phyloP scores from a whole-genome alignment of 2,888 invertebrate genomes.

The Thereva unica region DNA sequence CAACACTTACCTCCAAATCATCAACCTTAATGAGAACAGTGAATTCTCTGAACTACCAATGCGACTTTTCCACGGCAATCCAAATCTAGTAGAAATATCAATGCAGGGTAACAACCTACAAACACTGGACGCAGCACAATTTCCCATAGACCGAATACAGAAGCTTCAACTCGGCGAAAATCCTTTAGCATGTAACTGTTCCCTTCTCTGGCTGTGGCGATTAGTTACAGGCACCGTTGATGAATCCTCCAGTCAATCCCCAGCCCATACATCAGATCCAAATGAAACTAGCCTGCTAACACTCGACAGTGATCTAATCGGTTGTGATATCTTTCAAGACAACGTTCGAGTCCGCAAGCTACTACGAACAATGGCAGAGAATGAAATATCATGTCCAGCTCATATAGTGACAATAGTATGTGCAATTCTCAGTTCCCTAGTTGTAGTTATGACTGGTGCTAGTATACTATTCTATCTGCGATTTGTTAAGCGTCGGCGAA shows the following conservation, averaged over 20 bases:
- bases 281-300: slow-evolving; percentile 43
- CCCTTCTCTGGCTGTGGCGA: slow-evolving; percentile 84
- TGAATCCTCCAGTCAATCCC: slow-evolving; percentile 39
- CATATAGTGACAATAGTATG: slow-evolving; percentile 59
- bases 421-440: slow-evolving; percentile 54
- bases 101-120: slow-evolving; percentile 76
- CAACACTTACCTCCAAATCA: slow-evolving; percentile 78
- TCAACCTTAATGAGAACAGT: slow-evolving; percentile 78
- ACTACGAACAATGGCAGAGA: slow-evolving; percentile 54
- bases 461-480: slow-evolving; percentile 56
- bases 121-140: slow-evolving; percentile 77
- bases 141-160: slow-evolving; percentile 78
- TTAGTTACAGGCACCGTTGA: slow-evolving; percentile 60
- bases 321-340: slow-evolving; percentile 56
- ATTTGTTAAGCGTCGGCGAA: slow-evolving; percentile 55
- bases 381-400: slow-evolving; percentile 58
- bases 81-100: slow-evolving; percentile 74
- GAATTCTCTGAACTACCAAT: slow-evolving; percentile 75
- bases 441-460: slow-evolving; percentile 55
- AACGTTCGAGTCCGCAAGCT: slow-evolving; percentile 50
- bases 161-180: slow-evolving; percentile 78
- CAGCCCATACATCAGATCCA: slow-evolving; percentile 9
- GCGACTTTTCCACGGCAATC: slow-evolving; percentile 81
- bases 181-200: slow-evolving; percentile 85
- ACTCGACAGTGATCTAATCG: slow-evolving; percentile 55